A percentile compares a stretch with the other conserved stretches of the same genome.
These are phyloP conservation scores for Argya squamiceps DNA, from an alignment of 2,797 vertebrate genomes.

Conservation along the genomic window DNA sequence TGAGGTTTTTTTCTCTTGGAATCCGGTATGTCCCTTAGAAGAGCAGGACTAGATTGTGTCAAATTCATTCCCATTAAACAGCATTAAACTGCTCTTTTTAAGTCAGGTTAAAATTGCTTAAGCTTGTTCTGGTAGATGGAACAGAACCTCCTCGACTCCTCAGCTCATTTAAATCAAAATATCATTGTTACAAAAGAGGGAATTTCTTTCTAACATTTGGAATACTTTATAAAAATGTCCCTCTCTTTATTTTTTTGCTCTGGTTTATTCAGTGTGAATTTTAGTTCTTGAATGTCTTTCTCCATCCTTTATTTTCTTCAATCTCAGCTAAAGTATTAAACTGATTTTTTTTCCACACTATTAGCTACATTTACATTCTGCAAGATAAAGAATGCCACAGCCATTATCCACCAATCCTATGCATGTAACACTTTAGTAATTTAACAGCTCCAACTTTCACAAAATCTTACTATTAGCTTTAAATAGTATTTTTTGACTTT, in stretches of 20 bases:
- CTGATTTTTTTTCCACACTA: background rate
- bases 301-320: background rate
- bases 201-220: background rate
- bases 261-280: background rate
- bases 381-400: background rate
- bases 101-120: background rate
- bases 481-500: slow-evolving; percentile 10
- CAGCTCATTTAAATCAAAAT: background rate
- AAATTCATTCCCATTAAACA: background rate
- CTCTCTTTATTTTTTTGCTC: background rate
- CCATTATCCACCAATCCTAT: background rate
- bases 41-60: background rate
- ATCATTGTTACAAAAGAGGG: background rate
- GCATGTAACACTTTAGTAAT: background rate
- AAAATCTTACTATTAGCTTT: slow-evolving; percentile 5
- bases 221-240: background rate
- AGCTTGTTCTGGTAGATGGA: background rate
- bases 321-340: background rate
- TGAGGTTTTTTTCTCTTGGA: no score
- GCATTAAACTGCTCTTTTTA: background rate
- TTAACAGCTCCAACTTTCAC: slow-evolving; percentile 16
- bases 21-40: no score
- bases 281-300: background rate
- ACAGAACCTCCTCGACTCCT: background rate
- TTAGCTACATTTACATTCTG: slow-evolving; percentile 6